phyloP scores from a whole-genome alignment of 2,113 vertebrate genomes.

The Crotalus tigris region DNA sequence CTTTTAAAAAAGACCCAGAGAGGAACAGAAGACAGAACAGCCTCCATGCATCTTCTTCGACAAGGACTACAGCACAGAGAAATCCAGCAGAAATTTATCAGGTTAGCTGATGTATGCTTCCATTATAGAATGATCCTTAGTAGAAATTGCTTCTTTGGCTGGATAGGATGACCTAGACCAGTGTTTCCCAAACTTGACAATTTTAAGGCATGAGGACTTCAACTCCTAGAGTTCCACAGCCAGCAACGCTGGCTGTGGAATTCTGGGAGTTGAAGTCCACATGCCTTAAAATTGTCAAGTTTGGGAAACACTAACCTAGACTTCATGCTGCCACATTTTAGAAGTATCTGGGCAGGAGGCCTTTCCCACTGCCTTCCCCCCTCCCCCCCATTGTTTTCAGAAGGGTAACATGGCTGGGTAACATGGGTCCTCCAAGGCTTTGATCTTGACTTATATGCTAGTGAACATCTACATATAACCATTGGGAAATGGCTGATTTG shows the following conservation, averaged over 20 bases:
- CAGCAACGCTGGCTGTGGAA: too few relatives aligned
- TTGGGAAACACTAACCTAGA: too few relatives aligned
- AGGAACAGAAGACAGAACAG: constrained; percentile 70
- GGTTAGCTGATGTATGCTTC: constrained; percentile 65
- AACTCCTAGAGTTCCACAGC: too few relatives aligned
- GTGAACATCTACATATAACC: background rate
- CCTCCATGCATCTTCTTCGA: constrained; percentile 70
- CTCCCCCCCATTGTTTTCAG: background rate
- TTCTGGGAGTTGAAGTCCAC: too few relatives aligned
- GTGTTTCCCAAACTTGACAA: too few relatives aligned
- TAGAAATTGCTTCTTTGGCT: background rate
- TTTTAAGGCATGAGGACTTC: too few relatives aligned
- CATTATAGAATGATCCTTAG: background rate
- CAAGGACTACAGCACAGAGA: constrained; percentile 75
- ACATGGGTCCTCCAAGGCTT: background rate
- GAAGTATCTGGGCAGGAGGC: background rate
- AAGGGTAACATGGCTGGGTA: background rate
- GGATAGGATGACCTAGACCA: background rate
- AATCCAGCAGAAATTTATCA: constrained; percentile 81
- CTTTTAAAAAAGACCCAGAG: constrained; percentile 74
- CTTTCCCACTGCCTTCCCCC: background rate
- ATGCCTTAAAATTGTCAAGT: too few relatives aligned
- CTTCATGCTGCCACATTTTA: background rate
- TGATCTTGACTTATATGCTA: background rate
- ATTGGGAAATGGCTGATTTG: background rate